Base-by-base conservation (phyloP, 2,888 invertebrate species). In the Lasioglossum figueresi region DNA sequence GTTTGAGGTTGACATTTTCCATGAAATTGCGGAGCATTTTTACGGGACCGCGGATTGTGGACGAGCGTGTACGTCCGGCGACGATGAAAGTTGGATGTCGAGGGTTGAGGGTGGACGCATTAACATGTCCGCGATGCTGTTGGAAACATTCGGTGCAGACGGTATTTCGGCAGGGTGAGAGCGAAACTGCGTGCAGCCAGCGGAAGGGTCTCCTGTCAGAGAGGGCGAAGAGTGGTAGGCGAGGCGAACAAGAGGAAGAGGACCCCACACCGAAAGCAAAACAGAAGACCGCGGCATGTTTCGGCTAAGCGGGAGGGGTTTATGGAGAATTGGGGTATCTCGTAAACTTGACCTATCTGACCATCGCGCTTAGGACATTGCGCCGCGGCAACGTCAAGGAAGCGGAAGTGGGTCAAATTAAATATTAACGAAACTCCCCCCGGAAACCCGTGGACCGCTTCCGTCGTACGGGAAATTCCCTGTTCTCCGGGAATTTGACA, bases 291-390 rank as follows among this genome's bases (percentile, higher is more conserved):
- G 90, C 90, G 89, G 91, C 91, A 92, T 93, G 92, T 91, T 91
- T 89, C 88, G 91, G 92, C 91, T 93, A 92, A 93, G 92, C 93
- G 93, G 89, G 92, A 94, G 93, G 94, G 94, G 94, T 94, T 94
- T 92, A 90, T 89, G 91, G 91, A 88, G 91, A 93, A 93, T 92
- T 93, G 91, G 92, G 93, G 89, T 90, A 89, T 91, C 91, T 84
- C 90, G 93, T 92, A 93, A 93, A 94, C 94, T 94, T 94, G 94
- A 94, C 93, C 94, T 92, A 91, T 92, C 93, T 92, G 92, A 91
- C 89, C 87, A 88, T 19, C 88, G 79, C 84, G 88, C 84, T 88
- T 90, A 89, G 88, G 88, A 89, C 88, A 90, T 88, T 88, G 90
- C 89, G 79, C 52, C 81, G 37, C 80, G 59, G 31, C 70, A 71